These are phyloP conservation scores for Coilia nasus DNA, from an alignment of 2,797 vertebrate genomes.

Conservation along the genomic window DNA sequence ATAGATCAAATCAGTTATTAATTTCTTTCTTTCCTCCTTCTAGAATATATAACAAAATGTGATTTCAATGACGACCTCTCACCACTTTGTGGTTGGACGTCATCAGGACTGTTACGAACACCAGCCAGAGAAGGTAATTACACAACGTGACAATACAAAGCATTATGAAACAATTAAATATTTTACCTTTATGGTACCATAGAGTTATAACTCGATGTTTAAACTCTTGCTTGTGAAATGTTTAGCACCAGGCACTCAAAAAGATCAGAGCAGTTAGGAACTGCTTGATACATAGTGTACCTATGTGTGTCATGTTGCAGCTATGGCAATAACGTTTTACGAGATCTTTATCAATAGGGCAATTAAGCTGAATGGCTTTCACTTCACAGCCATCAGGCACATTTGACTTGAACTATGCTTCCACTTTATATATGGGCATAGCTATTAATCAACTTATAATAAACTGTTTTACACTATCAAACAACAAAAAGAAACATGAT, in stretches of 20 bases:
- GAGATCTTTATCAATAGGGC: slow-evolving; percentile 42
- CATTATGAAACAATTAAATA: not conserved
- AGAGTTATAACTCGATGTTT: not conserved
- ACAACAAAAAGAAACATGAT: not conserved
- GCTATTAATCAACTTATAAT: not conserved
- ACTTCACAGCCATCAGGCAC: not conserved
- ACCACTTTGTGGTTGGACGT: slow-evolving; percentile 79
- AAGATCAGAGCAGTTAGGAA: slow-evolving; percentile 46
- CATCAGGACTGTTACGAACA: slow-evolving; percentile 64
- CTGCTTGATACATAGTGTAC: not conserved
- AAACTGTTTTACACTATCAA: not conserved
- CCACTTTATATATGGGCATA: not conserved
- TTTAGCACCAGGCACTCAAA: slow-evolving; percentile 44
- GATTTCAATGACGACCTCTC: slow-evolving; percentile 70
- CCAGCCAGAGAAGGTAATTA: slow-evolving; percentile 68
- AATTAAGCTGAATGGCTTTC: slow-evolving; percentile 16
- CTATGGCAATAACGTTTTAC: slow-evolving; percentile 61
- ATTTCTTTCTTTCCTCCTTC: slow-evolving; percentile 44
- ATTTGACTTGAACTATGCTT: slow-evolving; percentile 26
- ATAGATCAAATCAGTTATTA: not conserved
- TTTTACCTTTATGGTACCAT: not conserved
- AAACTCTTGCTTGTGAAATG: not conserved
- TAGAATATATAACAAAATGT: slow-evolving; percentile 81
- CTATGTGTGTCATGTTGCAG: not conserved
- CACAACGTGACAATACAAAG: not conserved